phyloP scores from a whole-genome alignment of 2,888 invertebrate species.

The Alentia gelatinosa region DNA sequence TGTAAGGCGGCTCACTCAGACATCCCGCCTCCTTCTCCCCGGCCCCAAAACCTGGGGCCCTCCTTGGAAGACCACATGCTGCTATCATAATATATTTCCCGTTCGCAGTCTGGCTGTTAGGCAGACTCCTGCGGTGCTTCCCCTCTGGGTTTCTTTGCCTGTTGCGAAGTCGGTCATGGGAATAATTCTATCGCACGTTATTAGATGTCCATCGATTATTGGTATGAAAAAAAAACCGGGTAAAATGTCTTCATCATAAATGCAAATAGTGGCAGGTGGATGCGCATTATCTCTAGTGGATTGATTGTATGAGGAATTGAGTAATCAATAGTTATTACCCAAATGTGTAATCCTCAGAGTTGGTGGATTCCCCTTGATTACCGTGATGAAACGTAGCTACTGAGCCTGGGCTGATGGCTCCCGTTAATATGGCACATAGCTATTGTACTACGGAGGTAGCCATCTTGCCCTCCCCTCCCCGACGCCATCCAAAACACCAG shows the following conservation, averaged over 20 bases:
- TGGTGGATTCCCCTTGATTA: no score
- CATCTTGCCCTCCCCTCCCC: no score
- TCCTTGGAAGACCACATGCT: neutral
- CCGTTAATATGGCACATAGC: no score
- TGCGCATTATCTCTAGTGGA: neutral
- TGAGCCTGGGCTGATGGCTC: no score
- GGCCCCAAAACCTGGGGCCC: neutral
- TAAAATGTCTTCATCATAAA: neutral
- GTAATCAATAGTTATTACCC: neutral
- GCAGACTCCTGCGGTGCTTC: neutral
- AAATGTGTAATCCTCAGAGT: no score
- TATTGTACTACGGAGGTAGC: no score
- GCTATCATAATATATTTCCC: neutral
- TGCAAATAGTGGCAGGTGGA: neutral
- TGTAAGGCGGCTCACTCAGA: neutral
- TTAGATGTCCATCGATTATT: neutral
- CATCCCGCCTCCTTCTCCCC: neutral
- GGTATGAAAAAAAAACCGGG: neutral
- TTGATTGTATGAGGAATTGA: neutral
- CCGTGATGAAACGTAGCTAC: no score
- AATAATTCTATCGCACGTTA: neutral
- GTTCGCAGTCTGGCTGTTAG: neutral
- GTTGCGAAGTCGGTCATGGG: neutral
- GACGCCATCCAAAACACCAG: no score
- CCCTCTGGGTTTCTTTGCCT: neutral